Conservation (phyloP, 2,888 invertebrate genomes). For the Shargacucullia verbasci region DNA sequence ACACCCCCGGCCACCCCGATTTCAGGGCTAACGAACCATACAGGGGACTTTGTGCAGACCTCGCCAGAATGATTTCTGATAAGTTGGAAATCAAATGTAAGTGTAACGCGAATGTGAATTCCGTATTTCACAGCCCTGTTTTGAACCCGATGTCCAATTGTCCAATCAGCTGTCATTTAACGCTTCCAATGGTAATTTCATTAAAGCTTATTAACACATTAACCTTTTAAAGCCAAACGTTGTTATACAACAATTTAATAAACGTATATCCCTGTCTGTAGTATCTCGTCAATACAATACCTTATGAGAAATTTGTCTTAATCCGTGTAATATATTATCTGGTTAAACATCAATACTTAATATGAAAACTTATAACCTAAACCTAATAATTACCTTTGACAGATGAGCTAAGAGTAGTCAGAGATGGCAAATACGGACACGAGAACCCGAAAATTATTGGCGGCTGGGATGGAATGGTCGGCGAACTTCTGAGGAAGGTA, state of each 20-base stretch:
- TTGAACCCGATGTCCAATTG: slow-evolving; percentile 5
- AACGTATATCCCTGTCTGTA: neutral
- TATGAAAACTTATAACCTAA: no score
- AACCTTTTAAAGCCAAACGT: neutral
- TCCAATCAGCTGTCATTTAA: slow-evolving; percentile 1
- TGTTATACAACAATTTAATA: neutral
- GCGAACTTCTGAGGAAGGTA: slow-evolving; percentile 95
- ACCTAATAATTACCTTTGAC: slow-evolving; percentile 64
- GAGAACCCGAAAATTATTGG: slow-evolving; percentile 93
- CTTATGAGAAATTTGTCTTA: no score
- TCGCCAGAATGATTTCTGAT: slow-evolving; percentile 94
- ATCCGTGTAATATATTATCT: no score
- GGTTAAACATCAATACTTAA: no score
- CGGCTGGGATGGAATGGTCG: slow-evolving; percentile 98
- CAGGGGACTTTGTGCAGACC: slow-evolving; percentile 97
- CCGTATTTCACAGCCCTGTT: slow-evolving; percentile 4
- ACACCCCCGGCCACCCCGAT: slow-evolving; percentile 91
- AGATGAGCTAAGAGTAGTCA: slow-evolving; percentile 96
- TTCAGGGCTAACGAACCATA: slow-evolving; percentile 92
- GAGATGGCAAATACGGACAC: slow-evolving; percentile 96
- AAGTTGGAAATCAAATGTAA: slow-evolving; percentile 95
- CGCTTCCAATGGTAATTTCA: neutral
- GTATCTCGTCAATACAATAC: no score
- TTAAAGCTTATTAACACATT: neutral
- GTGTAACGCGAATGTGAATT: slow-evolving; percentile 66